phyloP scores from a whole-genome alignment of 2,113 vertebrate genomes.

The Cyanoramphus novaezelandiae region DNA sequence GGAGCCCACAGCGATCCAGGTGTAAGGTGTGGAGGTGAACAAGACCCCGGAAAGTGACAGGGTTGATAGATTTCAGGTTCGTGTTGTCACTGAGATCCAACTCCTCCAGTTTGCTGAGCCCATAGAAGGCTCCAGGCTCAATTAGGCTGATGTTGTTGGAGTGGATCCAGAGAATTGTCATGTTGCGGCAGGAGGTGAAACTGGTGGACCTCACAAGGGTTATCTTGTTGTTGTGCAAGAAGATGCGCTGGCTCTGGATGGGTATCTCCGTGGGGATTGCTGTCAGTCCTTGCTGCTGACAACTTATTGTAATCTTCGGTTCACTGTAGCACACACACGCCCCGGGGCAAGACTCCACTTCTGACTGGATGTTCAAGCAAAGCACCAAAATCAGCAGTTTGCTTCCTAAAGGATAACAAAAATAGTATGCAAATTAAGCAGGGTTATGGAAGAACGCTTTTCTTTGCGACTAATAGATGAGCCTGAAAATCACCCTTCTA shows the following conservation, averaged over 20 bases:
- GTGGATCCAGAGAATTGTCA: conserved; percentile 94
- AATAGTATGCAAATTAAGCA: conserved; percentile 36
- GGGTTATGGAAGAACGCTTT: neutral
- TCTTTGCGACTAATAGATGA: neutral
- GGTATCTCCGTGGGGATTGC: conserved; percentile 92
- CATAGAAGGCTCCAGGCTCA: conserved; percentile 88
- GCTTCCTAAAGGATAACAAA: conserved; percentile 79
- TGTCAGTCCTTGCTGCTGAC: conserved; percentile 93
- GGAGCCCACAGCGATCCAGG: conserved; percentile 92
- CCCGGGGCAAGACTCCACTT: conserved; percentile 85
- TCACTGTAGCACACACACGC: conserved; percentile 95
- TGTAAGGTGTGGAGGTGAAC: conserved; percentile 92
- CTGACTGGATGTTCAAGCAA: conserved; percentile 87
- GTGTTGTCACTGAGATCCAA: conserved; percentile 95
- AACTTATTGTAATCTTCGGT: conserved; percentile 92
- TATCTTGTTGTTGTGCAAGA: conserved; percentile 95
- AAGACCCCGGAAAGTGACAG: conserved; percentile 88
- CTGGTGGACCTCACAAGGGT: conserved; percentile 85
- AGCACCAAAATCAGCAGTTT: conserved; percentile 90
- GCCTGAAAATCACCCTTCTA: neutral
- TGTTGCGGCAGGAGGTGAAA: conserved; percentile 92
- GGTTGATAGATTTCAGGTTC: conserved; percentile 88
- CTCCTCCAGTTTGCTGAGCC: conserved; percentile 90
- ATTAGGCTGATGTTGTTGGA: conserved; percentile 94
- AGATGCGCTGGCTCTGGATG: conserved; percentile 90